phyloP scores from a whole-genome alignment of 1,140 invertebrate species.

The Proales similis region DNA sequence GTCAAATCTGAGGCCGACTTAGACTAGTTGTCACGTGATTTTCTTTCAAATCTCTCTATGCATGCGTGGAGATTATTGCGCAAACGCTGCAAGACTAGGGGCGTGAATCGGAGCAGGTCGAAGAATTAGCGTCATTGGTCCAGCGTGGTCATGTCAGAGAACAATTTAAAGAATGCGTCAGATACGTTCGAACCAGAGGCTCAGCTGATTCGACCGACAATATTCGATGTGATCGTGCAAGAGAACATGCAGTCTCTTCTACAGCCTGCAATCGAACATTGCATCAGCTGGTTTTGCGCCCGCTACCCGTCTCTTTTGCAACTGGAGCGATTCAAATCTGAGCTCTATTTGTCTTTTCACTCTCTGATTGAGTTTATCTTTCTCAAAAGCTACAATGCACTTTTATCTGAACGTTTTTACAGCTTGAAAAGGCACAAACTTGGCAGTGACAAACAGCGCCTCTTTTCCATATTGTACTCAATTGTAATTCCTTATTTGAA shows the following conservation, averaged over 20 bases:
- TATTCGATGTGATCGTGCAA: conserved; percentile 31
- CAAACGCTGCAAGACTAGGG: too few relatives aligned
- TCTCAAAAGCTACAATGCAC: conserved; percentile 1
- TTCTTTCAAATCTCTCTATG: too few relatives aligned
- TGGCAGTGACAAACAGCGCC: conserved; percentile 2
- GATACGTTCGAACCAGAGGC: too few relatives aligned
- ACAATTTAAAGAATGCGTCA: too few relatives aligned
- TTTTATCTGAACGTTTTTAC: conserved; percentile 33
- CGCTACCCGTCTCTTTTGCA: background rate
- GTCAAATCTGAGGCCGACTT: too few relatives aligned
- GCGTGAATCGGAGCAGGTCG: too few relatives aligned
- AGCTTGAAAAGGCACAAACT: background rate
- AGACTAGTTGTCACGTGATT: too few relatives aligned
- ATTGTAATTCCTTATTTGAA: conserved; percentile 27
- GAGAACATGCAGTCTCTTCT: conserved; percentile 28
- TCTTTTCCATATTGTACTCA: conserved; percentile 10
- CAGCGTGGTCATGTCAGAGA: too few relatives aligned
- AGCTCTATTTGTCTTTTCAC: conserved; percentile 23
- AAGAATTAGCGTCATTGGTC: too few relatives aligned
- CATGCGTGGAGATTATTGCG: too few relatives aligned
- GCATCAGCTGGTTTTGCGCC: background rate
- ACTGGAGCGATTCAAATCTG: background rate
- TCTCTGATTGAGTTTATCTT: conserved; percentile 17
- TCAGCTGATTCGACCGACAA: background rate
- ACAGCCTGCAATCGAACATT: conserved; percentile 12